Percentiles rank a stretch among this genome's conserved stretches.
Conservation (phyloP, 2,113 vertebrate genomes). For the Ictalurus punctatus region DNA sequence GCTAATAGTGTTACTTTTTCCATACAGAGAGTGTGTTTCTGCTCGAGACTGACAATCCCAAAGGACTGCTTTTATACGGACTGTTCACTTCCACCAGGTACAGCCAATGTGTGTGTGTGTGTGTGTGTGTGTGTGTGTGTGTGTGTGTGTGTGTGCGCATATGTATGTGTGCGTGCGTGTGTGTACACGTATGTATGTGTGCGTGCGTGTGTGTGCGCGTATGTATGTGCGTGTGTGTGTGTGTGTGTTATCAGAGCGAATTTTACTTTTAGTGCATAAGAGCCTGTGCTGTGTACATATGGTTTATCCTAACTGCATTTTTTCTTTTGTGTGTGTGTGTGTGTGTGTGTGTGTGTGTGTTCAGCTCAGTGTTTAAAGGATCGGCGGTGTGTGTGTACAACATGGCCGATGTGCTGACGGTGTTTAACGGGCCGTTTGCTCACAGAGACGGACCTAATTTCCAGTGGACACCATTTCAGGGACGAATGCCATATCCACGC, state of each 20-base stretch:
- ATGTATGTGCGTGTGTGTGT: constrained; percentile 29
- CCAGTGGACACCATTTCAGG: constrained; percentile 94
- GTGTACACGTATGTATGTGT: constrained; percentile 22
- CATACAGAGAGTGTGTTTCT: constrained; percentile 93
- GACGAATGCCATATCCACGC: constrained; percentile 92
- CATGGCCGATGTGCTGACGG: constrained; percentile 93
- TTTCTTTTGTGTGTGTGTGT: background rate
- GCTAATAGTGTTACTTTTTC: constrained; percentile 44
- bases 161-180: constrained; percentile 16
- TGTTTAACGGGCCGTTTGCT: constrained; percentile 97
- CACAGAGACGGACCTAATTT: constrained; percentile 96
- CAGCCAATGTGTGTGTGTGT: constrained; percentile 55
- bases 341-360: constrained; percentile 21
- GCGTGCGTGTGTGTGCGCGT: background rate
- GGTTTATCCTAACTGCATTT: background rate
- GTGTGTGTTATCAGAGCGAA: background rate
- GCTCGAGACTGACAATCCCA: constrained; percentile 90
- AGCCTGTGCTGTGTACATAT: background rate
- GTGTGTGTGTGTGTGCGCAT: constrained; percentile 7
- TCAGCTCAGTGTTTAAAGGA: constrained; percentile 96
- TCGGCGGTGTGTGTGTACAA: constrained; percentile 96
- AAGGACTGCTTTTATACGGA: constrained; percentile 88
- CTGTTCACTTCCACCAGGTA: constrained; percentile 98
- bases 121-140: constrained; percentile 30
- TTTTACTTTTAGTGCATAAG: background rate